These are phyloP conservation scores for Urocyon cinereoargenteus DNA, from an alignment of 2,797 vertebrate species.

Conservation along the genomic window DNA sequence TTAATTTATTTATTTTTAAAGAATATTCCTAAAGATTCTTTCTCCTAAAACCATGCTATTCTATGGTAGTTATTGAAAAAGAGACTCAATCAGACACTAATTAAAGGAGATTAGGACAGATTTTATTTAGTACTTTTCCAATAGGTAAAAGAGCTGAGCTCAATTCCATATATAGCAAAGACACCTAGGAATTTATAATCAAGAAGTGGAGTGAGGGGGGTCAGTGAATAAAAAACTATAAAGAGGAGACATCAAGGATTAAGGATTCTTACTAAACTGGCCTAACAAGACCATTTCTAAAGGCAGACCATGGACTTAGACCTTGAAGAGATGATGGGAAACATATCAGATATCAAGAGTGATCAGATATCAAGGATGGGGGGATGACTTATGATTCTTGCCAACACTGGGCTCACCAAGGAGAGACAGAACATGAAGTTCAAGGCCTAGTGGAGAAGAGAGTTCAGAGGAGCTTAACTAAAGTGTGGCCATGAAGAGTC, in stretches of 20 bases:
- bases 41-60: conserved; percentile 35
- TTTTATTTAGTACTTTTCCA: background rate
- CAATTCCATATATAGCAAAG: background rate
- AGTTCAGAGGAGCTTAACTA: background rate
- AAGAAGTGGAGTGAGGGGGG: background rate
- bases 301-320: background rate
- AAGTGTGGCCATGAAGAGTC: background rate
- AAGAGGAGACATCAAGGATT: background rate
- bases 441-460: background rate
- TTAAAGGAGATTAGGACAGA: background rate
- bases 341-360: background rate
- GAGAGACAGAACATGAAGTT: background rate
- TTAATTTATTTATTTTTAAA: no score
- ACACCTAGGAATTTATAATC: background rate
- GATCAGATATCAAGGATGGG: background rate
- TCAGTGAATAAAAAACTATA: background rate
- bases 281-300: background rate
- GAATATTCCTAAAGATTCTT: background rate
- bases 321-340: background rate
- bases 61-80: background rate
- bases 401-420: background rate
- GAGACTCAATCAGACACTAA: background rate
- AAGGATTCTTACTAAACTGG: background rate
- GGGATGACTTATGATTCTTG: background rate
- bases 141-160: background rate